Base-by-base conservation (phyloP, 2,888 invertebrate genomes). In the Xylota sylvarum region DNA sequence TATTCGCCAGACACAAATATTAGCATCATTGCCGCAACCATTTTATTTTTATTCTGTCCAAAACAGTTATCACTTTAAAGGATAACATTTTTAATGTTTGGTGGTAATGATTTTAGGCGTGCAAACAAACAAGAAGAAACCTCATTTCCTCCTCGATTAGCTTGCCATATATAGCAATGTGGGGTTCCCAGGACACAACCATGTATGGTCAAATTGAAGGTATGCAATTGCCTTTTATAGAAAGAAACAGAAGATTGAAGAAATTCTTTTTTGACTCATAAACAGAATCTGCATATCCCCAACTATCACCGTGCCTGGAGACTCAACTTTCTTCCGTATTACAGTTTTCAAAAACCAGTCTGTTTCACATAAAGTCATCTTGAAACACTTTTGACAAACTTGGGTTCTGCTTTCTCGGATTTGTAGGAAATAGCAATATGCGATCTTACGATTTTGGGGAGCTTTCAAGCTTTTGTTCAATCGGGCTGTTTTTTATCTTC, bases 91-190 rank as follows among this genome's bases (percentile, higher is more conserved):
- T n/a, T n/a, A 12, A 43, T 43, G 5, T 43, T 43, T 5, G 43
- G 43, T 43, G 43, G 14, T 14, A 43, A 43, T 43, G 43, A 43
- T 43, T 43, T 43, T 14, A 43, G 43, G 43, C 14, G 43, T 43
- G 43, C 43, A 43, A 43, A 43, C 43, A 14, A 43, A 14, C 43
- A 35, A 35, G 35, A 35, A 35, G 35, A 35, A 35, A 35, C 4
- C 7, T 35, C 35, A 4, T 35, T 35, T 7, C 35, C 40, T 10
- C 40, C 40, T 40, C 40, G 40, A n/a, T 40, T 40, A 40, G 40
- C 40, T n/a, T 40, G 10, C 40, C 40, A 40, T n/a, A 40, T 40
- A 10, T 40, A 40, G n/a, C 40, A 40, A 40, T 40, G 2, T n/a
- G 40, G 3, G 10, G 10, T 10, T 10, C 6, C 3, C 2, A 10